Base-by-base conservation (phyloP, 2,797 vertebrate species). In the Hipposideros larvatus region DNA sequence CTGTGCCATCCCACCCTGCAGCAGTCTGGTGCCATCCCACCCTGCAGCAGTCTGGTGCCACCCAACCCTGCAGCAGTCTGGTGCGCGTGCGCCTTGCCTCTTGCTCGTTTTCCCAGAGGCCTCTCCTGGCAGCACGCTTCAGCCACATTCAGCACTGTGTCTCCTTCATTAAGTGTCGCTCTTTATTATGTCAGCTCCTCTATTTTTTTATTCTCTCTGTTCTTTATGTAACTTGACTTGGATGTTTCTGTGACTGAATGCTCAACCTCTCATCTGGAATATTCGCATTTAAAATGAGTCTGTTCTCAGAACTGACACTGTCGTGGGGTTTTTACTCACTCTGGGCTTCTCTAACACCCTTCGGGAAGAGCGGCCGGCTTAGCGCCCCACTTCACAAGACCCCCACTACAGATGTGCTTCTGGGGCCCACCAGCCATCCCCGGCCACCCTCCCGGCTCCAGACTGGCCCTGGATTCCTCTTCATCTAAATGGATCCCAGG, bases 181-280 rank as follows among this genome's bases (percentile, higher is more conserved):
- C 7, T 51, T 34, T 24, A 11, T 34, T 19, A 11, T 5, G 65
- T 85, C 65, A n/a, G 57, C 9, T 24, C 24, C 26, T 57, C 59
- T 31, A 11, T 10, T 13, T 77, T 51, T 18, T 7, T 34, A 18
- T 9, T 53, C 7, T 4, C 6, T 28, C 75, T 46, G 28, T 8
- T 13, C 61, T 51, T 31, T 4, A 26, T 0, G 5, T 4, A 48
- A 16, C 41, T 48, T 28, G 51, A 13, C 48, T 28, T 18, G n/a
- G 51, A 37, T 0, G 19, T 1, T n/a, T 31, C 73, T 46, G 5
- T 2, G 18, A 43, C 0, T 0, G 28, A 22, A 13, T 19, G 9
- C 66, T 26, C 16, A 19, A n/a, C 34, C 63, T 71, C 41, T 59
- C 31, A 0, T 24, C 22, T 15, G 41, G 11, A 26, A 65, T 4